A percentile compares a stretch with the other conserved stretches of the same genome.
phyloP scores from a whole-genome alignment of 2,797 vertebrate genomes.

The Falco peregrinus region DNA sequence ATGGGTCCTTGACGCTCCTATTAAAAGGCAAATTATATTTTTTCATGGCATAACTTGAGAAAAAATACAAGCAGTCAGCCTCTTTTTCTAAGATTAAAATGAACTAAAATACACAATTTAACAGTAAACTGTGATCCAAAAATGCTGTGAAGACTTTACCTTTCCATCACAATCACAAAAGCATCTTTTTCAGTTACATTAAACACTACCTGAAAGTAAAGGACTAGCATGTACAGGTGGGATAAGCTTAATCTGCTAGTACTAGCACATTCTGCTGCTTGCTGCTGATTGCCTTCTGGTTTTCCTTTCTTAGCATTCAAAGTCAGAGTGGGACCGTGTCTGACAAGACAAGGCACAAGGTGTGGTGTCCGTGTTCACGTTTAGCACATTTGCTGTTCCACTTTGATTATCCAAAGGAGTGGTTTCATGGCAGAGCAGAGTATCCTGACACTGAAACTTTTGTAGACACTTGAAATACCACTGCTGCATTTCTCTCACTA shows the following conservation, averaged over 20 bases:
- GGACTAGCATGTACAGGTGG: background rate
- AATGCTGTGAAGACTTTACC: background rate
- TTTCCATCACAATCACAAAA: background rate
- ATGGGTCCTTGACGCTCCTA: slow-evolving; percentile 14
- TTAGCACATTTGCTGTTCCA: background rate
- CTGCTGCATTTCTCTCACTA: background rate
- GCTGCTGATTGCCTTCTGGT: background rate
- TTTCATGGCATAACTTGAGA: background rate
- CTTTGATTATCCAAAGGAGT: background rate
- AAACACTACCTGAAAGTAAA: background rate
- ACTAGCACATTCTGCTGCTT: background rate
- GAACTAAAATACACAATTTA: background rate
- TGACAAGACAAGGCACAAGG: background rate
- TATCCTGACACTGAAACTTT: background rate
- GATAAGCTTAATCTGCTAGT: background rate
- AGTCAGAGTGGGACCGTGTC: fast-evolving
- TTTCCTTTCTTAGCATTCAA: background rate
- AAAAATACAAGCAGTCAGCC: background rate
- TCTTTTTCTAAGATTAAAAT: background rate
- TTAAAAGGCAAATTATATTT: slow-evolving; percentile 41
- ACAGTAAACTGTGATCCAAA: background rate
- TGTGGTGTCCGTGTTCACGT: fast-evolving
- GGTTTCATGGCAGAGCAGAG: background rate
- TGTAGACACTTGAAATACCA: background rate
- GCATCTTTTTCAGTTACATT: background rate